Conservation (phyloP, 2,888 invertebrate genomes). For the Lithophane ornitopus region DNA sequence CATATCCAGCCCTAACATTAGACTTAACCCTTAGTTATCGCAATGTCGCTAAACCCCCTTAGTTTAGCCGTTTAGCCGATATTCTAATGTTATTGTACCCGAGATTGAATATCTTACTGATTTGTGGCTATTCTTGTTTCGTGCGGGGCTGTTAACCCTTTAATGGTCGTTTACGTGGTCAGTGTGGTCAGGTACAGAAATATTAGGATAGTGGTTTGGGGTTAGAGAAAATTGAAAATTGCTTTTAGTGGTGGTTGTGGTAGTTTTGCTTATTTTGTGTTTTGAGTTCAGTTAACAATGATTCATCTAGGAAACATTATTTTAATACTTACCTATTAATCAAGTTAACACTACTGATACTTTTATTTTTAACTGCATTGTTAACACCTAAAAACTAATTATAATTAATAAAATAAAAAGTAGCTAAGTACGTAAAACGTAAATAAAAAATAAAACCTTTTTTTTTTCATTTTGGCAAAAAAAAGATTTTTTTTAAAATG, state of each 20-base stretch:
- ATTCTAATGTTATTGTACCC: constrained; percentile 87
- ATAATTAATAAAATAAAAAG: neutral
- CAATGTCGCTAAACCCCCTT: constrained; percentile 83
- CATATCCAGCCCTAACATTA: constrained; percentile 69
- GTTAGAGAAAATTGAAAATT: constrained; percentile 45
- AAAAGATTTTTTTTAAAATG: too few relatives aligned
- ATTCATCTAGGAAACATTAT: neutral
- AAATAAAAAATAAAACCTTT: too few relatives aligned
- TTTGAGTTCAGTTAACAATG: neutral
- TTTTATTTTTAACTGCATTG: neutral
- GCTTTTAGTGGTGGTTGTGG: constrained; percentile 5
- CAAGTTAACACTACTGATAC: too few relatives aligned
- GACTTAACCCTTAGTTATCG: constrained; percentile 66
- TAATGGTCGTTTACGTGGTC: constrained; percentile 61
- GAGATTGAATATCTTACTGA: constrained; percentile 89
- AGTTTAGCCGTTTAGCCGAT: constrained; percentile 81
- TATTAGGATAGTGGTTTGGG: constrained; percentile 48
- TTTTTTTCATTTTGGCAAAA: too few relatives aligned
- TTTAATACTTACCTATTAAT: neutral
- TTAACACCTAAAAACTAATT: neutral
- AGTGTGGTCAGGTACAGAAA: constrained; percentile 65
- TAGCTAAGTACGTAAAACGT: too few relatives aligned
- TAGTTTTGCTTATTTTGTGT: constrained; percentile 39
- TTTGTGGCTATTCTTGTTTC: constrained; percentile 85
- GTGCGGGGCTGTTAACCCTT: constrained; percentile 67